Evolutionary conservation across 1,140 invertebrate genomes (phyloP).

Genomic region (Drosophila rufa): DNA sequence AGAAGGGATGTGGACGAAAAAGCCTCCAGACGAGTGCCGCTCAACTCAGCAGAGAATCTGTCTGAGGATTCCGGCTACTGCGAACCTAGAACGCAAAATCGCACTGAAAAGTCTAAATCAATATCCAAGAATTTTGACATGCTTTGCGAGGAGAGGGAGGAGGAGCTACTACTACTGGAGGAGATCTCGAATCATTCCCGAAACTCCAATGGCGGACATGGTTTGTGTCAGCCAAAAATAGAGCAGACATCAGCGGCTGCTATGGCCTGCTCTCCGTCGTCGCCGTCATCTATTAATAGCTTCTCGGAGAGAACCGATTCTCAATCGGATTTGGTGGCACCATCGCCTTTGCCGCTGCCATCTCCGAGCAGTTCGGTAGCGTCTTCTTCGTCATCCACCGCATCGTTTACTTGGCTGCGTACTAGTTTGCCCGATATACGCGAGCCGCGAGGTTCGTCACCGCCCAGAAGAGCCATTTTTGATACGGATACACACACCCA

Average conservation of each 20-base stretch:
- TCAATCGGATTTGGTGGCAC: conserved; percentile 35
- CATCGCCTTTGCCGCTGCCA: conserved; percentile 43
- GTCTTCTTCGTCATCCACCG: conserved; percentile 83
- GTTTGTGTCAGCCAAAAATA: conserved; percentile 83
- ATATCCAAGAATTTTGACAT: conserved; percentile 85
- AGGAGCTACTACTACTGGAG: conserved; percentile 46
- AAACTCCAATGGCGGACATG: conserved; percentile 59
- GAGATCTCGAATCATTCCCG: conserved; percentile 45
- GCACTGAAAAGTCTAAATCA: conserved; percentile 83
- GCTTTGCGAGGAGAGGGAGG: conserved; percentile 78
- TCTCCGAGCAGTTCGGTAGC: conserved; percentile 49
- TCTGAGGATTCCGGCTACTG: conserved; percentile 92
- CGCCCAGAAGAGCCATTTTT: conserved; percentile 21
- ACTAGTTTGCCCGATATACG: conserved; percentile 84
- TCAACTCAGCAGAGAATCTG: conserved; percentile 89
- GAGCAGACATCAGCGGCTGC: conserved; percentile 31
- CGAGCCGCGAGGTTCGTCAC: conserved; percentile 69
- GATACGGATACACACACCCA: conserved; percentile 1
- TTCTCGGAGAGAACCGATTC: conserved; percentile 69
- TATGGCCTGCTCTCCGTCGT: conserved; percentile 51
- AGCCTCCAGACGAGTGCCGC: conserved; percentile 43
- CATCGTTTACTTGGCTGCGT: conserved; percentile 84
- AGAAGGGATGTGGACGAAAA: conserved; percentile 21
- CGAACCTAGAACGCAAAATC: conserved; percentile 86
- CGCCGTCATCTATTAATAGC: conserved; percentile 69